Base-by-base conservation (phyloP, 2,797 vertebrate genomes). In the Anguilla obscura region DNA sequence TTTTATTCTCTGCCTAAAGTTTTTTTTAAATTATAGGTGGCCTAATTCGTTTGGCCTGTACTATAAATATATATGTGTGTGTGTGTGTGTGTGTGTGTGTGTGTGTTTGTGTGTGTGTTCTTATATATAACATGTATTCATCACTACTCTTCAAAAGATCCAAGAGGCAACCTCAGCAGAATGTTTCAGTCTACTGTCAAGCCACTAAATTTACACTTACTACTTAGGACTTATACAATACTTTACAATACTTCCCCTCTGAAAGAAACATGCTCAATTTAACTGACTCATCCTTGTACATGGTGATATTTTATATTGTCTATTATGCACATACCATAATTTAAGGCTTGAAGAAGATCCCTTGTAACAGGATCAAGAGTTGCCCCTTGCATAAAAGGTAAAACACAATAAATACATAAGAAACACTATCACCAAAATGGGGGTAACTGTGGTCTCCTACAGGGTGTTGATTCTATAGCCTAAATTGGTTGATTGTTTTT, bases 341-440 rank as follows among this genome's bases (percentile, higher is more conserved):
- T 56, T 86, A 27, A 33, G 50, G 18, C 27, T 27, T 27, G 66
- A 10, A 27, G 66, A 30, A 30, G 69, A 2, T 30, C 30, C 1
- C 10, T 36, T 74, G 69, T 74, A 74, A 74, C n/a, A 30, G n/a
- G 24, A 30, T n/a, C 7, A 30, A 71, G n/a, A 30, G 8, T 71
- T 21, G 24, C 27, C 69, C 27, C 69, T 74, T 12, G 33, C 69
- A 74, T 71, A 30, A 27, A 71, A 30, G 12, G n/a, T 27, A 33
- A 74, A 74, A 33, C 27, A 74, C 30, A 74, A 74, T 74, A 74
- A 74, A 74, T 74, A 74, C 69, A 74, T 74, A 8, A 74, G 27
- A 74, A 74, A 71, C 63, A 27, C 69, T 74, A 74, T 74, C 69
- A 33, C 69, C 33, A 12, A 74, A 74, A 74, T 74, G 69, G 69